phyloP scores from a whole-genome alignment of 92 coral and sea anemone genomes.

The Zoanthus sansibaricus region DNA sequence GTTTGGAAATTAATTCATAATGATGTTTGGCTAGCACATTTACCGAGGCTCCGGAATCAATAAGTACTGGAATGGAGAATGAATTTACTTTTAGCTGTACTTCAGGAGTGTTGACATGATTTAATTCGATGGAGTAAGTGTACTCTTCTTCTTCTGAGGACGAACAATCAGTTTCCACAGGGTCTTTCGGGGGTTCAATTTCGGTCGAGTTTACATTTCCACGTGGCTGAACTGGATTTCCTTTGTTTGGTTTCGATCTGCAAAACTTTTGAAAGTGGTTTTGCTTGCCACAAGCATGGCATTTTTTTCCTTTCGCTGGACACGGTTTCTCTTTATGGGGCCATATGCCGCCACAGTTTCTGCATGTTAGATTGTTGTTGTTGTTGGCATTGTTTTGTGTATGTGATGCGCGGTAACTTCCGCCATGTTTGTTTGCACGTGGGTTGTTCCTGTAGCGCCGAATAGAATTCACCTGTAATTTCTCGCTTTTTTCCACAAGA shows the following conservation, averaged over 20 bases:
- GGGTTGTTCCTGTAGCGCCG: background rate
- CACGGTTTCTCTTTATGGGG: constrained; percentile 31
- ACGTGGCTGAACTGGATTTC: constrained; percentile 6
- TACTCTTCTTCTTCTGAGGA: background rate
- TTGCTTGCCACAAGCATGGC: no score
- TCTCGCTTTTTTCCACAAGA: no score
- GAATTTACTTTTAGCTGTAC: no score
- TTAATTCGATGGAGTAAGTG: background rate
- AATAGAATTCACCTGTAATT: no score
- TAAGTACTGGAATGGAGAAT: no score
- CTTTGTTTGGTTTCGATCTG: constrained; percentile 5
- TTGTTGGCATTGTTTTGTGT: background rate
- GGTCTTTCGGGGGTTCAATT: constrained; percentile 1
- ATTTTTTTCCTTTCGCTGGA: no score
- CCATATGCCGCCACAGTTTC: no score
- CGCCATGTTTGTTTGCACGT: constrained; percentile 22
- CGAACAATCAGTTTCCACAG: background rate
- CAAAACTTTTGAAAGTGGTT: no score
- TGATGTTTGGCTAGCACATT: no score
- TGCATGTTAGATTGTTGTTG: background rate
- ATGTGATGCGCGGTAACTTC: background rate
- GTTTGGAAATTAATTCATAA: no score
- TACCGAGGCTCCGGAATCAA: no score
- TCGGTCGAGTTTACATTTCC: no score
- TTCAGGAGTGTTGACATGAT: constrained; percentile 4